These are phyloP conservation scores for Nyctibius grandis DNA, from an alignment of 2,797 vertebrate genomes.

Conservation along the genomic window DNA sequence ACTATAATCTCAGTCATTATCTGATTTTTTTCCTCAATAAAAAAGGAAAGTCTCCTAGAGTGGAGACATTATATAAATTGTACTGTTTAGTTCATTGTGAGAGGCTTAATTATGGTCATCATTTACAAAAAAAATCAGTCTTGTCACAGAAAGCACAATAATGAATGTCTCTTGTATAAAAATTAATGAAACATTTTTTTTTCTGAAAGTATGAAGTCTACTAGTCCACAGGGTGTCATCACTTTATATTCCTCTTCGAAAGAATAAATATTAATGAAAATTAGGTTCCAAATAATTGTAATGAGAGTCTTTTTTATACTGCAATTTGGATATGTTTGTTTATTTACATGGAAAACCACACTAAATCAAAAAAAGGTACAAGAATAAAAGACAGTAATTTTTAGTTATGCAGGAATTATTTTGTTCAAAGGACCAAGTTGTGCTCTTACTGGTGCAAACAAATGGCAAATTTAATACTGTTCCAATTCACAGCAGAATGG, in stretches of 20 bases:
- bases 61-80: conserved; percentile 67
- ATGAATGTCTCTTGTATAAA: conserved; percentile 70
- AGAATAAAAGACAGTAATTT: neutral
- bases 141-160: conserved; percentile 70
- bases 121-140: conserved; percentile 66
- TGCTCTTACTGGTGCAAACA: neutral
- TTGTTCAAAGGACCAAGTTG: neutral
- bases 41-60: conserved; percentile 57
- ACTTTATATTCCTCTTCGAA: conserved; percentile 54
- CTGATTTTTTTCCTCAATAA: conserved; percentile 53
- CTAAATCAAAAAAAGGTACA: neutral
- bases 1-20: conserved; percentile 21
- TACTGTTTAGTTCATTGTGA: conserved; percentile 73
- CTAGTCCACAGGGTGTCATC: conserved; percentile 25
- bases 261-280: conserved; percentile 69
- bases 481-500: neutral
- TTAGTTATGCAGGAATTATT: neutral
- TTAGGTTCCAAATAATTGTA: conserved; percentile 48
- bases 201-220: conserved; percentile 40
- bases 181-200: conserved; percentile 64
- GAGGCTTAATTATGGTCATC: conserved; percentile 73
- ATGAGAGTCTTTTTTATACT: conserved; percentile 2
- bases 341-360: conserved; percentile 29
- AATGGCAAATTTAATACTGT: neutral
- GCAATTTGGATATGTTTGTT: conserved; percentile 33